These are phyloP conservation scores for Rousettus madagascariensis DNA, from an alignment of 2,797 vertebrate genomes.

Conservation along the genomic window DNA sequence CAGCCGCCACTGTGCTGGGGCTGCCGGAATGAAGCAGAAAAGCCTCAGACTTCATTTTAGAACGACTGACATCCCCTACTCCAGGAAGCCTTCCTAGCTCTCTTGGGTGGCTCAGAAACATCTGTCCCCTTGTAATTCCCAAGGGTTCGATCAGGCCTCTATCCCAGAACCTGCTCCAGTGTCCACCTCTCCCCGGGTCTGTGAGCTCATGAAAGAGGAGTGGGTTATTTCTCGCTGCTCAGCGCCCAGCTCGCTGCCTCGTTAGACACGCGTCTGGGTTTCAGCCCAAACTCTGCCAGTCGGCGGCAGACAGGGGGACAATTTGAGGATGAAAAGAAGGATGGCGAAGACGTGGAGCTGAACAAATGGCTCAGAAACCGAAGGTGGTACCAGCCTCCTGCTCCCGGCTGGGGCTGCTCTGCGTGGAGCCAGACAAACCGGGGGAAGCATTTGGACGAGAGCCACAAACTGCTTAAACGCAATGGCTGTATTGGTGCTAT, in stretches of 20 bases:
- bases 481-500: rapidly evolving
- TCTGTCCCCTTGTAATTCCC: background rate
- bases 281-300: background rate
- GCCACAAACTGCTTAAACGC: too few relatives aligned
- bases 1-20: background rate
- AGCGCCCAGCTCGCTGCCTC: rapidly evolving
- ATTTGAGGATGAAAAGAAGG: background rate
- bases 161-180: rapidly evolving
- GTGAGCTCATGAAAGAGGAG: background rate
- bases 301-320: background rate
- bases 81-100: background rate
- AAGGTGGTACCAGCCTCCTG: background rate
- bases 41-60: background rate
- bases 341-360: background rate
- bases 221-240: background rate
- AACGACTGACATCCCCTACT: background rate
- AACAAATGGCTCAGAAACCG: rapidly evolving
- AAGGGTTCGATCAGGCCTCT: too few relatives aligned
- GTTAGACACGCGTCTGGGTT: rapidly evolving
- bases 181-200: background rate
- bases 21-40: background rate
- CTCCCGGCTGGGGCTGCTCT: rapidly evolving
- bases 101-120: background rate
- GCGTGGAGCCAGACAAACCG: background rate
- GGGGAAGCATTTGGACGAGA: rapidly evolving